Conservation (phyloP, 2,888 invertebrate species). For the Microplitis manilae region DNA sequence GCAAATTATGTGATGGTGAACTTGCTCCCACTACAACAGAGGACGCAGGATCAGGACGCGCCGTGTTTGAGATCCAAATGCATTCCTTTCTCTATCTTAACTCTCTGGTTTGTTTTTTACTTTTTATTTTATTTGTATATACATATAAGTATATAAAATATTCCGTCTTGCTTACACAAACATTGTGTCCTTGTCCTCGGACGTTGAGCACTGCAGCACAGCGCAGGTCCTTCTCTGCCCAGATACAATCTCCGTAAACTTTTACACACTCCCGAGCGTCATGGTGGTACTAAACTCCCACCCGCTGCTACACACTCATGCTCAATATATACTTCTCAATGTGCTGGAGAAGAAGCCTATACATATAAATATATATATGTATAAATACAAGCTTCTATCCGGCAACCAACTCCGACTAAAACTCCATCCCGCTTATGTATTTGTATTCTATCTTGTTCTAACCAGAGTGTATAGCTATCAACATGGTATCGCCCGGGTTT, state of each 20-base stretch:
- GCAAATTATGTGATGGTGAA: background rate
- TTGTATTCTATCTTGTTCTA: constrained; percentile 5
- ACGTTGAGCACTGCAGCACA: constrained; percentile 6
- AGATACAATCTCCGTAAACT: constrained; percentile 43
- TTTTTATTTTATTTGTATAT: constrained; percentile 21
- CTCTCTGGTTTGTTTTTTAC: constrained; percentile 16
- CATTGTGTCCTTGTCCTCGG: constrained; percentile 31
- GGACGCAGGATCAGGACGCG: constrained; percentile 18
- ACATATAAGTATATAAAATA: background rate
- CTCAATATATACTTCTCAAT: background rate
- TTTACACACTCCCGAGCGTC: constrained; percentile 41
- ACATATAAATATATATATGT: constrained; percentile 13
- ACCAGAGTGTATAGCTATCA: constrained; percentile 28
- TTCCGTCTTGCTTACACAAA: constrained; percentile 3
- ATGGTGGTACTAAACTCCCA: constrained; percentile 35
- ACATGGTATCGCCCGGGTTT: constrained; percentile 21
- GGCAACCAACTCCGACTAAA: background rate
- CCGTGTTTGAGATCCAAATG: constrained; percentile 58
- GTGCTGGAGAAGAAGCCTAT: background rate
- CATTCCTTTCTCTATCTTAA: constrained; percentile 53
- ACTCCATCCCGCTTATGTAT: background rate
- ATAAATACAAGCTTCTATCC: constrained; percentile 2
- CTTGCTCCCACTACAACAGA: constrained; percentile 49
- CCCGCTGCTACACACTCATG: constrained; percentile 12
- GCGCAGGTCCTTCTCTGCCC: constrained; percentile 36